These are phyloP conservation scores for Dendrolimus houi DNA, from an alignment of 2,888 invertebrate species.

Conservation along the genomic window DNA sequence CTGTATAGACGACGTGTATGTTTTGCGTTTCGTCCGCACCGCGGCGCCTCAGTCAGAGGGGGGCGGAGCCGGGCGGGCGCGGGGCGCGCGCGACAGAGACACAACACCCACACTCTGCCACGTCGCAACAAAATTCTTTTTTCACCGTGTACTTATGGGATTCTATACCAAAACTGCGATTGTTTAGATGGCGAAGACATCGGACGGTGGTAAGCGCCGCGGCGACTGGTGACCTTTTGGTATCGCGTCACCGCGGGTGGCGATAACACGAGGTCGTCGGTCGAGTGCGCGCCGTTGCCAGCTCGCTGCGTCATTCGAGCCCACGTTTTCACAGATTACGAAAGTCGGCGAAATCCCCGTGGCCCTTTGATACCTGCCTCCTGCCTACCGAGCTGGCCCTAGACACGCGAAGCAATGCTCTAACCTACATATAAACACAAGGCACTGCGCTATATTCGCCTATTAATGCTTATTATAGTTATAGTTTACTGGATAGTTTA, in stretches of 20 bases:
- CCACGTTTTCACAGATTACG: conserved; percentile 52
- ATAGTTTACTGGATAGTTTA: not conserved
- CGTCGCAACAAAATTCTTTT: conserved; percentile 38
- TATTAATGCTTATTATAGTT: not conserved
- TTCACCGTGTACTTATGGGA: conserved; percentile 52
- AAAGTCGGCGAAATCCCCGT: conserved; percentile 54
- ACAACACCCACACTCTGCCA: conserved; percentile 29
- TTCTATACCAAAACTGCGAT: conserved; percentile 55
- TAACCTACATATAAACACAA: conserved; percentile 23
- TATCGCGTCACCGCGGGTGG: conserved; percentile 60
- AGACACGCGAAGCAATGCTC: conserved; percentile 29
- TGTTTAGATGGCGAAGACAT: conserved; percentile 61
- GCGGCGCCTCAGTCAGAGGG: conserved; percentile 56
- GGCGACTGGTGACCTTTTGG: conserved; percentile 65
- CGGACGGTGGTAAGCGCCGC: conserved; percentile 43
- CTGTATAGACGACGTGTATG: conserved; percentile 60
- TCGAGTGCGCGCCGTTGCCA: conserved; percentile 66
- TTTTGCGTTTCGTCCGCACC: conserved; percentile 61
- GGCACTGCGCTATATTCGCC: conserved; percentile 8
- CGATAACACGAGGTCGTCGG: conserved; percentile 71
- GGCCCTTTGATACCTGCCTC: conserved; percentile 45
- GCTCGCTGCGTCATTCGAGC: conserved; percentile 47
- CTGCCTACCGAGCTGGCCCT: conserved; percentile 29
- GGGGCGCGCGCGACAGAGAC: conserved; percentile 56
- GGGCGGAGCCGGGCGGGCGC: conserved; percentile 60